Conservation (phyloP, 2,797 vertebrate species). For the Enteromius treurensis region DNA sequence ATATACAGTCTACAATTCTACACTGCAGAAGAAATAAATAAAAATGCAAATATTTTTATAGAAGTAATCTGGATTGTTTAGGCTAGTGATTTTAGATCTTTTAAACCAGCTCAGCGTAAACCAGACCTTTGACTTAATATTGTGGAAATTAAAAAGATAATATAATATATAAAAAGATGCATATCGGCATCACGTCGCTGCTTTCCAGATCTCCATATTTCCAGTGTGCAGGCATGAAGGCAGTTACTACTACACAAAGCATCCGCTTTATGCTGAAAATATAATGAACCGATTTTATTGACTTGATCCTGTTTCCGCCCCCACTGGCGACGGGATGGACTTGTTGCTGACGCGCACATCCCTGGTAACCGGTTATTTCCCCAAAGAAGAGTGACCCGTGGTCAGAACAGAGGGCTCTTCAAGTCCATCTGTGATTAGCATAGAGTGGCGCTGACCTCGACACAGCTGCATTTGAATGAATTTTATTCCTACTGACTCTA, state of each 20-base stretch:
- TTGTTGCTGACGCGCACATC: conserved; percentile 74
- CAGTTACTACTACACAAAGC: conserved; percentile 70
- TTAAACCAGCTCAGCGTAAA: neutral
- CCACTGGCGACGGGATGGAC: conserved; percentile 59
- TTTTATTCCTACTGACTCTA: conserved; percentile 40
- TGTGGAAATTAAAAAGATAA: neutral
- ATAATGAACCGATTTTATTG: conserved; percentile 76
- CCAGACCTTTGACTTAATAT: neutral
- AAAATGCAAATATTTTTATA: neutral
- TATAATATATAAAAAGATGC: neutral
- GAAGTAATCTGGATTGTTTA: neutral
- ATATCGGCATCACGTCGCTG: neutral
- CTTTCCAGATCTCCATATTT: neutral
- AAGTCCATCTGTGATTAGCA: conserved; percentile 75
- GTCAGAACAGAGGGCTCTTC: conserved; percentile 79
- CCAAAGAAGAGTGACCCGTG: conserved; percentile 70
- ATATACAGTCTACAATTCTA: neutral
- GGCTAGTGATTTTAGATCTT: neutral
- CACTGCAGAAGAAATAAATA: conserved; percentile 8
- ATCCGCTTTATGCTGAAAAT: conserved; percentile 72
- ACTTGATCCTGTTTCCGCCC: conserved; percentile 53
- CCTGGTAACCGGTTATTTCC: conserved; percentile 80
- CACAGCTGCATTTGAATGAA: conserved; percentile 70
- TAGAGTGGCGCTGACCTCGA: conserved; percentile 69
- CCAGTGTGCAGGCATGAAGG: conserved; percentile 11